Evolutionary conservation across 2,797 vertebrate species (phyloP), one percentile per base, ranked within the genome.

Genomic region (Botia kubotai): DNA sequence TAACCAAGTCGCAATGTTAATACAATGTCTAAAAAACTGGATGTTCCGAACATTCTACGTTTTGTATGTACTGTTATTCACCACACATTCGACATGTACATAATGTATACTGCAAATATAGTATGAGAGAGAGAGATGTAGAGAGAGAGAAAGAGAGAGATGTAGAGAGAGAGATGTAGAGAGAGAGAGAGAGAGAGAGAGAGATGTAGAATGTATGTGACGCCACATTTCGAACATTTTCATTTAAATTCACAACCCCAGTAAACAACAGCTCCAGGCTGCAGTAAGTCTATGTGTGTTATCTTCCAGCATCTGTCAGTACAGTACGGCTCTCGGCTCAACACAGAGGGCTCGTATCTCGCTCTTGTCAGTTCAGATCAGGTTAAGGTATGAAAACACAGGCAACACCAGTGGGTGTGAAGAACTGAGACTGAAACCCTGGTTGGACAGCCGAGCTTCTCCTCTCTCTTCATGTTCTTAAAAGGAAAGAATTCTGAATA

Each of bases 271-370:
- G 53, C n/a, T 58, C 8, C 55, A 23, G 55, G 55, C 19, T 6
- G 70, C 77, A 70, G 39, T 39, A 36, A 65, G 55, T 85, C 72
- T 65, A 10, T 5, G 39, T 8, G 46, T 53, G 75, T 75, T 78
- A 75, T 80, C 70, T 55, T 72, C 77, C 60, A 78, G 81, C 66
- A 39, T 79, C 73, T 71, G 60, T 21, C 36, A 16, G 23, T 21
- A 29, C 60, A 29, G 29, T 43, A 29, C 39, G 13, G 55, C 29
- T 60, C 70, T 73, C 17, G 7, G 19, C 26, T 63, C 53, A 55
- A 82, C 48, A 58, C 23, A 76, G 36, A 63, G 26, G 7, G 60
- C 48, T 67, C 16, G 13, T 39, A 67, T 81, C 43, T 71, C 52
- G 50, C 48, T 63, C 60, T 52, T 4, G 14, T 50, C 33, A 36